These are phyloP conservation scores for Euphydryas editha DNA, from an alignment of 2,888 invertebrate species.

Conservation along the genomic window DNA sequence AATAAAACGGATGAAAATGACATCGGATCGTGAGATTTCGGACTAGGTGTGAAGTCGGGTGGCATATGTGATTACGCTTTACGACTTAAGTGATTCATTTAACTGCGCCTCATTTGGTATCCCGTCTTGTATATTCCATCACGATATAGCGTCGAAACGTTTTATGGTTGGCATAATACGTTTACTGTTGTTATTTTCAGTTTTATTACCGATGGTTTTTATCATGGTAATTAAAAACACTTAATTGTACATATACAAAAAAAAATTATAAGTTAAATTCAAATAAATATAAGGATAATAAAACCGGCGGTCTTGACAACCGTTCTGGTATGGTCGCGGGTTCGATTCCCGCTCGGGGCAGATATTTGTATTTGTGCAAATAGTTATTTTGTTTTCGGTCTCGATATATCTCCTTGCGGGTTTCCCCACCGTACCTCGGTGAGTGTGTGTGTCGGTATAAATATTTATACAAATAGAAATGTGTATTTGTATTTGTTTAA, in stretches of 20 bases:
- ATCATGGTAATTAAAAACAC: neutral
- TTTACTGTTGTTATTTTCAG: conserved; percentile 2
- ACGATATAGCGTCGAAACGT: conserved; percentile 1
- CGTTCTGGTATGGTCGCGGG: no score
- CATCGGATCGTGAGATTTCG: conserved; percentile 64
- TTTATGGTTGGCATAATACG: conserved; percentile 24
- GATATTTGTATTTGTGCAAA: no score
- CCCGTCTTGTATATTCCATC: conserved; percentile 27
- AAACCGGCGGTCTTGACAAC: no score
- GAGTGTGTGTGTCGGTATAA: no score
- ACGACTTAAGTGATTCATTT: conserved; percentile 62
- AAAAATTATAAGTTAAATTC: neutral
- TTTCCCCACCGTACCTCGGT: no score
- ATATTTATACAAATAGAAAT: no score
- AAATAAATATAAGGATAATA: no score
- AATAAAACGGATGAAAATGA: conserved; percentile 73
- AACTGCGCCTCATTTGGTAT: conserved; percentile 42
- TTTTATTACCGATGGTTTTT: conserved; percentile 1
- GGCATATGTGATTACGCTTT: conserved; percentile 65
- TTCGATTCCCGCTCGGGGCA: no score
- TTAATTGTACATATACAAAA: no score
- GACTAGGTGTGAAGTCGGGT: conserved; percentile 73
- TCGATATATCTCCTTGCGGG: no score
- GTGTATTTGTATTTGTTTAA: no score
- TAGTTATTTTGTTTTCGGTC: no score